phyloP scores from a whole-genome alignment of 53 echinoderm and acorn worm species.

The Pentamera pediparva region DNA sequence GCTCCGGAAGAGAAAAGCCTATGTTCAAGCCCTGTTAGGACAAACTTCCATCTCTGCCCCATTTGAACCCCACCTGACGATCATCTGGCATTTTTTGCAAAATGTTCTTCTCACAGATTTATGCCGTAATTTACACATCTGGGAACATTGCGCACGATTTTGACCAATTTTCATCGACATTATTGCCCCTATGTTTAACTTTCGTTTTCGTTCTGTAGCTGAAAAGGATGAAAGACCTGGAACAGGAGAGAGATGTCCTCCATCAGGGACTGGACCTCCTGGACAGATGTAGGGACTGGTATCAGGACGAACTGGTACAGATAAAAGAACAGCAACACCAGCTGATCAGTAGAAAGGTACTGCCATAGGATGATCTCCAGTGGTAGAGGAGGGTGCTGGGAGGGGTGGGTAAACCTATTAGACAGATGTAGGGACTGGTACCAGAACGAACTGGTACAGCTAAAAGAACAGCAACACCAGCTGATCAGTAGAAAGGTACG shows the following conservation, averaged over 20 bases:
- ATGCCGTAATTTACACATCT: neutral
- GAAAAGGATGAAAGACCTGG: constrained; percentile 94
- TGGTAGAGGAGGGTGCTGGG: too few relatives aligned
- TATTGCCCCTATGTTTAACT: too few relatives aligned
- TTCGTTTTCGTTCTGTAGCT: constrained; percentile 46
- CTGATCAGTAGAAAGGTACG: constrained; percentile 42
- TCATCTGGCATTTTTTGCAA: too few relatives aligned
- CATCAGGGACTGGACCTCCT: constrained; percentile 81
- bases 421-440: constrained; percentile 85
- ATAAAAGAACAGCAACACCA: constrained; percentile 62
- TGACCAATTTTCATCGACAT: too few relatives aligned
- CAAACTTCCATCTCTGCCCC: too few relatives aligned
- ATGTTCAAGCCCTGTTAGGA: too few relatives aligned
- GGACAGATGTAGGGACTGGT: constrained; percentile 79
- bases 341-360: constrained; percentile 43
- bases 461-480: constrained; percentile 60
- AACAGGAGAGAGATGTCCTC: constrained; percentile 85
- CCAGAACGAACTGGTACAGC: constrained; percentile 58
- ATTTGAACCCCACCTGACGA: too few relatives aligned
- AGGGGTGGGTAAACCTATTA: constrained; percentile 31
- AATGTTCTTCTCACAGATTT: neutral
- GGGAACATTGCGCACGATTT: neutral
- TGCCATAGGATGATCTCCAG: too few relatives aligned
- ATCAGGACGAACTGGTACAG: constrained; percentile 62
- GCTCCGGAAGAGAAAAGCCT: too few relatives aligned